Conservation (phyloP, 2,888 invertebrate species). For the Plagodis dolabraria region DNA sequence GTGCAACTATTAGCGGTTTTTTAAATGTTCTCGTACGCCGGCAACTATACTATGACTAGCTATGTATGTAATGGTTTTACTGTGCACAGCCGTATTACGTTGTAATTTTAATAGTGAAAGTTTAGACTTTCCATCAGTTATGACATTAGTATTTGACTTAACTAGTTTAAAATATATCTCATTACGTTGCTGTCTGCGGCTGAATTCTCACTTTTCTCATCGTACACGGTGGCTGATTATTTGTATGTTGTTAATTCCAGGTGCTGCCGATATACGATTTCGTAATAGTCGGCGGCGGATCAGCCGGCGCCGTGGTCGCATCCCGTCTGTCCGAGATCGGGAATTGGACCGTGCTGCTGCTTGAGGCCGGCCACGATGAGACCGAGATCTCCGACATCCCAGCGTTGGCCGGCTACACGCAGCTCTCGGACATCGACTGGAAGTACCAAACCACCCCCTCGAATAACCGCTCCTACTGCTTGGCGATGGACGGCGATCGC, state of each 20-base stretch:
- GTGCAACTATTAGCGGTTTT: too few species aligned
- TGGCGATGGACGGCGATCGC: constrained; percentile 93
- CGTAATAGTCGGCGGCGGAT: constrained; percentile 94
- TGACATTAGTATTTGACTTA: neutral
- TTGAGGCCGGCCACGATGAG: constrained; percentile 95
- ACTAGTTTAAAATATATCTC: too few species aligned
- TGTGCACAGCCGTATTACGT: constrained; percentile 6
- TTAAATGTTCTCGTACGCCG: too few species aligned
- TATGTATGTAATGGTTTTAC: neutral
- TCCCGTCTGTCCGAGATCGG: constrained; percentile 91
- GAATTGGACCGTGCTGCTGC: constrained; percentile 92
- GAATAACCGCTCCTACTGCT: constrained; percentile 91
- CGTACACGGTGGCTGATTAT: too few species aligned
- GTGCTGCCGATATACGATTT: constrained; percentile 93
- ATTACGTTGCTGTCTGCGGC: too few species aligned
- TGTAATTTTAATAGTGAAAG: constrained; percentile 14
- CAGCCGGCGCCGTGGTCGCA: constrained; percentile 95
- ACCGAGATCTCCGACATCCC: constrained; percentile 95
- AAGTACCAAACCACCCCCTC: constrained; percentile 95
- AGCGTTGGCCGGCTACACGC: constrained; percentile 92
- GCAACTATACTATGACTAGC: too few species aligned
- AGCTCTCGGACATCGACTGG: constrained; percentile 95
- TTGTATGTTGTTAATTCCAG: constrained; percentile 70
- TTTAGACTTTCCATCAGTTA: constrained; percentile 14
- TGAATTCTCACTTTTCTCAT: too few species aligned